Conservation (phyloP, 2,888 invertebrate genomes). For the Blastobasis adustella region DNA sequence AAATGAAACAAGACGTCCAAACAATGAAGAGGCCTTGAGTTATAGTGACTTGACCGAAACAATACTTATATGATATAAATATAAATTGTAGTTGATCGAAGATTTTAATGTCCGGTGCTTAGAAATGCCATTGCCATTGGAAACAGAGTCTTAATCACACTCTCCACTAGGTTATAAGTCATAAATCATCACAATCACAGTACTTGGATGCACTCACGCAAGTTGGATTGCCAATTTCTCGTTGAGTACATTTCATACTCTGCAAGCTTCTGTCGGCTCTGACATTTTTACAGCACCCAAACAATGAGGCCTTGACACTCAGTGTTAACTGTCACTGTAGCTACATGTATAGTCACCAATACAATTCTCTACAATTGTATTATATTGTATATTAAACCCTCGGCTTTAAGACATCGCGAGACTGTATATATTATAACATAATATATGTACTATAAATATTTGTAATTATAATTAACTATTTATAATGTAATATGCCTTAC, state of each 20-base stretch:
- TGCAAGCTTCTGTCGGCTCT: conserved; percentile 5
- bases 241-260: conserved; percentile 29
- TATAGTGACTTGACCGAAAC: background rate
- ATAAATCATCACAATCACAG: background rate
- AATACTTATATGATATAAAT: no score
- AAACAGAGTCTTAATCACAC: no score
- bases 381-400: conserved; percentile 46
- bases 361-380: conserved; percentile 43
- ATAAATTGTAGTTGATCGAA: no score
- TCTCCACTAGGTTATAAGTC: background rate
- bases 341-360: conserved; percentile 29
- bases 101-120: no score
- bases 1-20: conserved; percentile 3
- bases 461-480: conserved; percentile 66
- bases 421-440: conserved; percentile 55
- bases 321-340: conserved; percentile 6
- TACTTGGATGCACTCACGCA: conserved; percentile 28
- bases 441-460: conserved; percentile 51
- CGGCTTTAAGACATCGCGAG: conserved; percentile 66
- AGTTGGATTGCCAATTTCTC: conserved; percentile 52
- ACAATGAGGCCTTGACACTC: conserved; percentile 22
- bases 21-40: conserved; percentile 12
- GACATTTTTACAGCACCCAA: conserved; percentile 9
- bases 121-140: no score
- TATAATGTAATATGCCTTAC: conserved; percentile 67